Evolutionary conservation across 2,797 vertebrate species (phyloP), one percentile per base, ranked within the genome.

Genomic region (Pangasius krempfi): DNA sequence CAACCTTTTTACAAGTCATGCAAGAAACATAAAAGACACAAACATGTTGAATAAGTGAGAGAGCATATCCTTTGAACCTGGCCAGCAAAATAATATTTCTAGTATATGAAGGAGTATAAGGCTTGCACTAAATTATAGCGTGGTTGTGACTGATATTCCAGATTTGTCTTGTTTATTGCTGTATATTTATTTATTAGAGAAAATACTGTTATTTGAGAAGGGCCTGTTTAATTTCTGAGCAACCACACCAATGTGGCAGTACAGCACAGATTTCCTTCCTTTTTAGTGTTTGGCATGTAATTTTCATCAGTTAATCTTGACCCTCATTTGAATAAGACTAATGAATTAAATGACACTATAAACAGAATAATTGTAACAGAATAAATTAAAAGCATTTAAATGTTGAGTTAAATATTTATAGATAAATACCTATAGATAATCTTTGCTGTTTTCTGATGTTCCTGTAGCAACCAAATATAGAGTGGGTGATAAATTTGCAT

Each of bases 401-500:
- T 47, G 47, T 37, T 58, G 20, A 40, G 27, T 64, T 6, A 64
- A 44, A 44, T 82, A 16, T 3, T 44, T 62, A 16, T 16, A 16
- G 22, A 14, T 14, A 84, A n/a, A 66, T 50, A 47, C 18, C 9
- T 47, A 5, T 62, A 83, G 6, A 62, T 50, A n/a, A 7, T 33
- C 18, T 50, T 30, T 30, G 27, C 8, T 66, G 54, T 27, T 56
- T 64, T 47, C 40, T 68, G 3, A 86, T 70, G 16, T 58, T 80
- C 30, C 20, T 7, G 25, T 20, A 58, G 8, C 40, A 73, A 30
- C 9, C 30, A 82, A 86, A 86, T 44, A n/a, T 54, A 25, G 64
- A 86, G 87, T 85, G 64, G 83, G 33, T 85, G 37, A 79, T 50
- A 72, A 3, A 30, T 91, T 81, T 88, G 22, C 88, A 80, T 88